Conservation (phyloP, 2,797 vertebrate species). For the Micrastur ruficollis region DNA sequence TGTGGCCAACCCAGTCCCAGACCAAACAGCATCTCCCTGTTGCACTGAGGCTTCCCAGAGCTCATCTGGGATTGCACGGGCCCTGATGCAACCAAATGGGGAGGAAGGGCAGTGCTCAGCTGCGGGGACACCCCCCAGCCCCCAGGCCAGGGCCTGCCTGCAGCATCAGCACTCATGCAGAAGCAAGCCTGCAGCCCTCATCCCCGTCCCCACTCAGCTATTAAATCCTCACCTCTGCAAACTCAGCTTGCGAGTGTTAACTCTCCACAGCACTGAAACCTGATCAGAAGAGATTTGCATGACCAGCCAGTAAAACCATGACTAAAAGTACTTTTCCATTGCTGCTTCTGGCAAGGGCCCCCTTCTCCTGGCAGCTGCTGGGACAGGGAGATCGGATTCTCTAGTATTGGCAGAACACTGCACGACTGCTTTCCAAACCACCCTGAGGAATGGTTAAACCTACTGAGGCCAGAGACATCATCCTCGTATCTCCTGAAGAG, state of each 20-base stretch:
- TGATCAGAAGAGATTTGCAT: background rate
- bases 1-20: accelerated
- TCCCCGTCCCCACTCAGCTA: background rate
- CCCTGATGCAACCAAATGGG: accelerated
- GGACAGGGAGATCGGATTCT: background rate
- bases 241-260: background rate
- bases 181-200: background rate
- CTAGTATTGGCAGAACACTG: background rate
- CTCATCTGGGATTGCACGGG: background rate
- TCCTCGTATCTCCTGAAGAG: background rate
- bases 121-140: background rate
- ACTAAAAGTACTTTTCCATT: background rate
- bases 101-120: background rate
- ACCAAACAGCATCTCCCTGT: background rate
- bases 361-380: background rate
- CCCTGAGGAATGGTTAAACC: background rate
- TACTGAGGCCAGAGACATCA: background rate
- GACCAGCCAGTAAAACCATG: background rate
- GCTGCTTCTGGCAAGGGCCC: background rate
- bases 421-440: background rate
- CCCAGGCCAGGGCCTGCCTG: background rate
- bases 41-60: background rate
- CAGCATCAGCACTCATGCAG: background rate
- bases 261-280: background rate
- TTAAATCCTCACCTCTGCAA: background rate